Percentiles rank a stretch among this genome's conserved stretches.
These are phyloP conservation scores for Heloderma charlesbogerti DNA, from an alignment of 2,113 vertebrate species.

Conservation along the genomic window DNA sequence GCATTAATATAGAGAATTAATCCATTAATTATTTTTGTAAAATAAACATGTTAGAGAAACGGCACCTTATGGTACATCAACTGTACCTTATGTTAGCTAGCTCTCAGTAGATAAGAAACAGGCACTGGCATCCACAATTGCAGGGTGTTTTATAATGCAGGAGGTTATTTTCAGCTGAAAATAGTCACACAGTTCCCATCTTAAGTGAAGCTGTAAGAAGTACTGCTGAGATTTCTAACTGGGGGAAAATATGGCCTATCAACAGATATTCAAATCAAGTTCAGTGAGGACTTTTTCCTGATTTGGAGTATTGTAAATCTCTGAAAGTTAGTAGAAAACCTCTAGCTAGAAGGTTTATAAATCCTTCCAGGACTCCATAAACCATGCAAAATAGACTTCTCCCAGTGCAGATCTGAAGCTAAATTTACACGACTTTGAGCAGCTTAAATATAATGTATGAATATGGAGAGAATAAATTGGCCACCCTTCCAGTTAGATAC, in stretches of 20 bases:
- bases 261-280: conserved; percentile 70
- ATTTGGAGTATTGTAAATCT: conserved; percentile 68
- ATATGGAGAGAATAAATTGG: conserved; percentile 40
- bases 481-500: conserved; percentile 16
- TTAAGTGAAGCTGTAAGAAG: conserved; percentile 26
- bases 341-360: conserved; percentile 64
- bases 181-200: background rate
- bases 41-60: background rate
- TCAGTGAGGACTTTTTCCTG: conserved; percentile 50
- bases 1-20: conserved; percentile 5
- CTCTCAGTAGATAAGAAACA: background rate
- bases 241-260: conserved; percentile 61
- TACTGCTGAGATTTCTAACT: conserved; percentile 42
- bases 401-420: conserved; percentile 24
- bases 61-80: background rate
- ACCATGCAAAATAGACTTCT: conserved; percentile 68
- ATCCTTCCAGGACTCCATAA: conserved; percentile 70
- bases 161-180: conserved; percentile 21
- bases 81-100: background rate
- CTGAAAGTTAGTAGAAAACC: conserved; percentile 44
- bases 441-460: conserved; percentile 57
- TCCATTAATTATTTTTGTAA: conserved; percentile 4
- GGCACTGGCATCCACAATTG: background rate
- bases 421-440: conserved; percentile 72
- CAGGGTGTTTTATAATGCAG: background rate